Conservation (phyloP, 2,888 invertebrate genomes). For the Hemicrepidius hirtus region DNA sequence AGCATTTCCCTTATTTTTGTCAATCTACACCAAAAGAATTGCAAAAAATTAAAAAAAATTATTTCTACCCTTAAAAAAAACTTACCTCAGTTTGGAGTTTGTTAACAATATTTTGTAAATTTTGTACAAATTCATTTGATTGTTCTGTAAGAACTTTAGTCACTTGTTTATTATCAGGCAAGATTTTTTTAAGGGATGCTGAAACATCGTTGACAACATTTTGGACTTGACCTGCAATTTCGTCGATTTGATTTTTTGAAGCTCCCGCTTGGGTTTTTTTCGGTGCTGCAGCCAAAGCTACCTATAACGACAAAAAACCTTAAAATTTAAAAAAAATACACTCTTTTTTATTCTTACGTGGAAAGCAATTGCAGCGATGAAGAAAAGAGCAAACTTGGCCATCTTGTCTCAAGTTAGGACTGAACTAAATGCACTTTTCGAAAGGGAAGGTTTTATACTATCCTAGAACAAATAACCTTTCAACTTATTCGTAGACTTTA, state of each 20-base stretch:
- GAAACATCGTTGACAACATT: constrained; percentile 53
- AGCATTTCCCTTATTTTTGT: constrained; percentile 53
- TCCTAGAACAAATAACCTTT: neutral
- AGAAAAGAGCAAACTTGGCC: constrained; percentile 57
- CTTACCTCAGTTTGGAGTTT: constrained; percentile 29
- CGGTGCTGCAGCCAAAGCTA: constrained; percentile 57
- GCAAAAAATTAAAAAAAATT: too few relatives aligned
- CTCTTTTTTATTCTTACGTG: constrained; percentile 55
- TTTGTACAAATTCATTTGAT: constrained; percentile 24
- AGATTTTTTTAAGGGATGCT: constrained; percentile 16
- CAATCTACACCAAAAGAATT: constrained; percentile 17
- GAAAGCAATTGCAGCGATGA: constrained; percentile 56
- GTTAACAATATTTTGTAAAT: constrained; percentile 25
- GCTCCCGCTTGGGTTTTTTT: constrained; percentile 49
- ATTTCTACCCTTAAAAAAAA: too few relatives aligned
- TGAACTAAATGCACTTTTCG: neutral
- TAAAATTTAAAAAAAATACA: too few relatives aligned
- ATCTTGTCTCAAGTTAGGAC: constrained; percentile 44
- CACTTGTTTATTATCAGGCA: constrained; percentile 36
- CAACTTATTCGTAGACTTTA: neutral
- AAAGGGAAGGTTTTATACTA: neutral
- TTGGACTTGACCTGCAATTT: constrained; percentile 60
- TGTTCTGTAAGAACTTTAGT: constrained; percentile 13
- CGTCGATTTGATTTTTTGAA: constrained; percentile 55
- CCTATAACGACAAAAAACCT: constrained; percentile 26